phyloP scores from a whole-genome alignment of 2,888 invertebrate genomes.

The Meganola albula region DNA sequence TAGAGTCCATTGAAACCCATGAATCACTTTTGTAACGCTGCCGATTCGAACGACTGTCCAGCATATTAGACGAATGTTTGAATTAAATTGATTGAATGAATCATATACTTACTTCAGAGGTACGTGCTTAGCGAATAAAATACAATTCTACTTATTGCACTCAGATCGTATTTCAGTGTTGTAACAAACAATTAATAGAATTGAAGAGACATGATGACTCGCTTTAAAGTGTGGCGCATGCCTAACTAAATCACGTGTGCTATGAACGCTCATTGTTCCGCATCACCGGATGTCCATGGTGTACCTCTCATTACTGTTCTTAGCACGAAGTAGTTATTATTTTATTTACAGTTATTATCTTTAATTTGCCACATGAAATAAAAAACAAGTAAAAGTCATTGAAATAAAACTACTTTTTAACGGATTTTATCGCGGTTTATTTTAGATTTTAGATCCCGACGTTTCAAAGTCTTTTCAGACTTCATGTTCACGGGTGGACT shows the following conservation, averaged over 20 bases:
- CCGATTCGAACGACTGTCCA: conserved; percentile 45
- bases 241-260: conserved; percentile 24
- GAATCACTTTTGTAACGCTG: conserved; percentile 56
- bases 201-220: conserved; percentile 13
- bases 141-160: conserved; percentile 13
- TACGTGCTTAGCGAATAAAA: conserved; percentile 15
- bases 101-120: conserved; percentile 27
- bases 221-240: conserved; percentile 9
- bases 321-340: no score
- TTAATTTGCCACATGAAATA: no score
- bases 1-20: conserved; percentile 58
- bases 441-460: no score
- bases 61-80: conserved; percentile 25
- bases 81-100: conserved; percentile 34
- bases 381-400: no score
- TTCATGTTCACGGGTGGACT: no score
- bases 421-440: no score
- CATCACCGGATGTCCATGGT: conserved; percentile 37
- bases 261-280: no score
- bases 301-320: no score
- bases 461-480: no score
- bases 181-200: conserved; percentile 24
- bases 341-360: no score
- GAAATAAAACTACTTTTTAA: no score
- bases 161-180: conserved; percentile 25